phyloP scores from a whole-genome alignment of 2,888 invertebrate species.

The Gari tellinella region DNA sequence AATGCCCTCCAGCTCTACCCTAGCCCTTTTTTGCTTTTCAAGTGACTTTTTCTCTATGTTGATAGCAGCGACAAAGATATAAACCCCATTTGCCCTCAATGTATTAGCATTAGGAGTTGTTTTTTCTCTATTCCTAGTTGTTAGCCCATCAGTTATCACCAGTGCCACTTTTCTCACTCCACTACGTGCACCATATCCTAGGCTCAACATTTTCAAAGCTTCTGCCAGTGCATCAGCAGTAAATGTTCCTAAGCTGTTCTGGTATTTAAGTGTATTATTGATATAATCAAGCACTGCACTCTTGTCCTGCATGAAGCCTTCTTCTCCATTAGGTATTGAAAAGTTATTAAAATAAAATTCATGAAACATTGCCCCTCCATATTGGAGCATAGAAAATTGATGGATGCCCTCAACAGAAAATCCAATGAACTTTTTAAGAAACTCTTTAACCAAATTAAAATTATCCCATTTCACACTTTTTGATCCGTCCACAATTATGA shows the following conservation, averaged over 20 bases:
- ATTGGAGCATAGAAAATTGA: constrained; percentile 32
- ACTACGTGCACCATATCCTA: constrained; percentile 16
- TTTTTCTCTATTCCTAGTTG: constrained; percentile 16
- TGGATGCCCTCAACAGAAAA: constrained; percentile 26
- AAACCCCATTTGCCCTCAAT: background rate
- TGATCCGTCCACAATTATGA: constrained; percentile 43
- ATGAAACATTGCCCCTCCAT: constrained; percentile 7
- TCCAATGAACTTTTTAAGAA: constrained; percentile 25
- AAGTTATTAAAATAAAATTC: constrained; percentile 30
- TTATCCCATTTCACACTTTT: constrained; percentile 31
- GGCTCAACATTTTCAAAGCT: constrained; percentile 12
- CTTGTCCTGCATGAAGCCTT: constrained; percentile 21
- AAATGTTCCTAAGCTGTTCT: constrained; percentile 19
- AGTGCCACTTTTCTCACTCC: constrained; percentile 24
- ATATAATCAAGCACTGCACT: constrained; percentile 8
- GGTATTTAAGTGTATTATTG: background rate
- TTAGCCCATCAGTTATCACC: constrained; percentile 43
- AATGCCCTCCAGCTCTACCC: constrained; percentile 24
- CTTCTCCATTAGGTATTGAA: constrained; percentile 11
- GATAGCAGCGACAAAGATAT: constrained; percentile 36
- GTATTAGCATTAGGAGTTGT: constrained; percentile 3
- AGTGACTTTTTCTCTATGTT: too few species aligned
- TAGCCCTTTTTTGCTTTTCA: constrained; percentile 1
- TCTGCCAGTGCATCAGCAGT: constrained; percentile 46
- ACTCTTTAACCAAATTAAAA: constrained; percentile 23